Evolutionary conservation across 2,113 vertebrate species (phyloP), one percentile per base, ranked within the genome.

Genomic region (Ammodramus savannarum): DNA sequence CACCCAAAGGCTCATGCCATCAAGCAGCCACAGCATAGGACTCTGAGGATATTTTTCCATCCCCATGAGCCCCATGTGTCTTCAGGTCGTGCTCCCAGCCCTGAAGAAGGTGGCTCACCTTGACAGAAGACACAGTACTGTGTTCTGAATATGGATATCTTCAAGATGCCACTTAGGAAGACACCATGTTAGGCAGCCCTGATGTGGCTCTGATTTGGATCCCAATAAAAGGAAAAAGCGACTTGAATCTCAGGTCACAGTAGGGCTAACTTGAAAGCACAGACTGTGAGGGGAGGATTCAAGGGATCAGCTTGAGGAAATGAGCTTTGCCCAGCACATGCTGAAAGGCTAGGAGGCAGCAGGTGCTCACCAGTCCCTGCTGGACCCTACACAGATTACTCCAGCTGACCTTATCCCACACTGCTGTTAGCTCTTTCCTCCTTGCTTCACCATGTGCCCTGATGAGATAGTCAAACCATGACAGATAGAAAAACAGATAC

Each of bases 21-120:
- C 20, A 7, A 25, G 25, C 23, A 83, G 54, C 34, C 63, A 29
- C 3, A 3, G 54, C 41, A 46, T 0, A 0, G 20, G 48, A 43
- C 9, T 32, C 63, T 9, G 18, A 36, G 61, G 36, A 9, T 29
- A 26, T 49, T 90, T 21, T 63, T 48, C 62, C 48, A 84, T 19
- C 10, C 20, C 19, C 16, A 27, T 26, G 72, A 84, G 59, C 54
- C 21, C 16, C 20, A 11, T 0, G 1, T 36, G 17, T 52, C 48
- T 63, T 34, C 62, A 36, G 66, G 36, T 61, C 7, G 13, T 62
- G 41, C 27, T 82, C 21, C 65, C 55, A 76, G 27, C 57, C 69
- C 36, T 43, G 27, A 13, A 25, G 25, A 22, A 6, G 25, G 14
- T 27, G 11, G 9, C 21, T 82, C 17, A 38, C 39, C 41, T 48